Base-by-base conservation (phyloP, 2,888 invertebrate genomes). In the Scrobipalpa atriplicella region DNA sequence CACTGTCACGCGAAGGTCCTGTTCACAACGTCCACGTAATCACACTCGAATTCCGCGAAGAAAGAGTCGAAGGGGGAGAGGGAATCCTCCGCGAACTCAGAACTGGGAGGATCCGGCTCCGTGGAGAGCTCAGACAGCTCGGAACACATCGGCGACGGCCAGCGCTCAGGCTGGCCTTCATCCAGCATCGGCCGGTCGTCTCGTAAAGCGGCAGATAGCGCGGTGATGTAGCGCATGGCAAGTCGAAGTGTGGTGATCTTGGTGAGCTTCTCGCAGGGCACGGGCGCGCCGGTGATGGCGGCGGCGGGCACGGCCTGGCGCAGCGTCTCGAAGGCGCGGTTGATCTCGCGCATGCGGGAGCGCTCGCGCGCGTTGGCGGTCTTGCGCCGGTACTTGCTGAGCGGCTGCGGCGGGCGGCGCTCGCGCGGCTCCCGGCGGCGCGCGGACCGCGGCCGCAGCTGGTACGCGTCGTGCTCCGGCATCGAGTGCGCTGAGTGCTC, bases 281-380 rank as follows among this genome's bases (percentile, higher is more conserved):
- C 84, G 0, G 91, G 87, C 0, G 86, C 81, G 64, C 94, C 93
- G 7, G 94, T 93, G 75, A 90, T 87, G 69, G 93, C 93, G 13
- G 94, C 83, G 0, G 92, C 91, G 8, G 98, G 98, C 11, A 98
- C 95, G 29, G 96, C 96, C 16, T 94, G 93, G 29, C 97, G 93
- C 9, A 98, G 92, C 1, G 95, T 94, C 81, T 98, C 98, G 86
- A 98, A 98, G 0, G 98, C 98, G 69, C 95, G 94, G 89, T 98
- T 98, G 75, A 98, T 98, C 83, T 98, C 98, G 62, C 96, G 93
- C 98, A 98, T 98, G 66, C 98, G 94, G 72, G 95, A 96, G 41
- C 98, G 87, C 80, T 98, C 98, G 39, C 98, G 89, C 0, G 97
- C 97, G 89, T 98, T 98, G 13, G 98, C 98, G 0, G 97, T 97